phyloP scores from a whole-genome alignment of 2,888 invertebrate species.

The Tipula vernalis region DNA sequence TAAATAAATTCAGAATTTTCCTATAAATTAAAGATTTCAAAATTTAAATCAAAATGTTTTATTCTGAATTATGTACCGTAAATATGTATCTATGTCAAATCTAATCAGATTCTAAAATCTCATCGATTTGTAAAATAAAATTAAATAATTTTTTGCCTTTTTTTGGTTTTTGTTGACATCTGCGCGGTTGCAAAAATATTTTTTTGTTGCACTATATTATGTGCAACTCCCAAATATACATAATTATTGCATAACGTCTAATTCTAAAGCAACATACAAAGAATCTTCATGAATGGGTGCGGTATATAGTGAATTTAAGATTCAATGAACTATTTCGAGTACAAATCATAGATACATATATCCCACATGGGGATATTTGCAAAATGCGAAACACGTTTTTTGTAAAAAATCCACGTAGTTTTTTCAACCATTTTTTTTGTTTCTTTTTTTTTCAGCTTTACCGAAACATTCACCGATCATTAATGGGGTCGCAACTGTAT shows the following conservation, averaged over 20 bases:
- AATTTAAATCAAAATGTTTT: too few species aligned
- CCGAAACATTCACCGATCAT: slow-evolving; percentile 34
- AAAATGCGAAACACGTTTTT: not conserved
- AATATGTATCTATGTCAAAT: not conserved
- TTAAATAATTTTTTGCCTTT: not conserved
- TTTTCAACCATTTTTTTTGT: not conserved
- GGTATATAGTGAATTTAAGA: not conserved
- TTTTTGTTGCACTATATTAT: not conserved
- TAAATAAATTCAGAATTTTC: too few species aligned
- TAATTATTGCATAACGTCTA: not conserved
- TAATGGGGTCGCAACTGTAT: slow-evolving; percentile 31
- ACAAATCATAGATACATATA: not conserved
- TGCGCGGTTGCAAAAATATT: not conserved
- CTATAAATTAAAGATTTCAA: too few species aligned
- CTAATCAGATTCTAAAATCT: not conserved
- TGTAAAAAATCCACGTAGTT: not conserved
- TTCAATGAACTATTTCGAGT: not conserved
- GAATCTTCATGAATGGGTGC: not conserved
- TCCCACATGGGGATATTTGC: not conserved
- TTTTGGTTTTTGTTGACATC: not conserved
- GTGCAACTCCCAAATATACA: not conserved
- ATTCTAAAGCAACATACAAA: not conserved
- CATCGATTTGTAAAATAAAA: not conserved
- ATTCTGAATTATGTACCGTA: not conserved
- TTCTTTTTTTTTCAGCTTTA: slow-evolving; percentile 23